Percentiles rank a stretch among this genome's conserved stretches.
Evolutionary conservation across 1,140 invertebrate genomes (phyloP).

Genomic region (Agrilus planipennis): DNA sequence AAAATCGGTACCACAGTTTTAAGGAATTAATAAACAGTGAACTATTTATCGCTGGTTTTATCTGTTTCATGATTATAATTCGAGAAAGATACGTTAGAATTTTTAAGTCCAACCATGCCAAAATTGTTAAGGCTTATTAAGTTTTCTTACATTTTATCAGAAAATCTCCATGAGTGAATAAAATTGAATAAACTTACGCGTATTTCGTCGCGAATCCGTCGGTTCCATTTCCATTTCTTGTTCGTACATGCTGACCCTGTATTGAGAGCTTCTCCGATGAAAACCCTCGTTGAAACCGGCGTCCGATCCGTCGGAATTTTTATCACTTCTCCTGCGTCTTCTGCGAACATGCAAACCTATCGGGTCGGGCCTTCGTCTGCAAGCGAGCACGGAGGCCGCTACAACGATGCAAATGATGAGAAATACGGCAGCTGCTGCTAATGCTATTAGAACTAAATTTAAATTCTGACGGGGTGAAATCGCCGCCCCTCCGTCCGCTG

Average conservation of each 20-base stretch:
- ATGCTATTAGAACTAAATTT: conserved; percentile 26
- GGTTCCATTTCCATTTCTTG: conserved; percentile 29
- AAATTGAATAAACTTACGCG: no score
- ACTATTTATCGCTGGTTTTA: no score
- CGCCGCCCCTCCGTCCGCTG: not conserved
- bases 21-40: no score
- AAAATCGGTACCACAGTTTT: no score
- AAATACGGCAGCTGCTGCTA: conserved; percentile 21
- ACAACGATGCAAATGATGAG: conserved; percentile 26
- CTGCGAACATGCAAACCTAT: conserved; percentile 12
- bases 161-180: no score
- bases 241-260: conserved; percentile 30
- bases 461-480: conserved; percentile 15
- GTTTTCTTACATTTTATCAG: no score
- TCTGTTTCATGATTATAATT: no score
- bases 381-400: conserved; percentile 22
- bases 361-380: conserved; percentile 17
- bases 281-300: conserved; percentile 31
- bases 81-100: no score
- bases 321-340: conserved; percentile 23
- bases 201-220: no score
- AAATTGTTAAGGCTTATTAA: no score
- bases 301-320: conserved; percentile 29
- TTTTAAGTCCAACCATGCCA: no score
- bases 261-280: conserved; percentile 29